These are phyloP conservation scores for Pilophorus perplexus DNA, from an alignment of 2,888 invertebrate species.

Conservation along the genomic window DNA sequence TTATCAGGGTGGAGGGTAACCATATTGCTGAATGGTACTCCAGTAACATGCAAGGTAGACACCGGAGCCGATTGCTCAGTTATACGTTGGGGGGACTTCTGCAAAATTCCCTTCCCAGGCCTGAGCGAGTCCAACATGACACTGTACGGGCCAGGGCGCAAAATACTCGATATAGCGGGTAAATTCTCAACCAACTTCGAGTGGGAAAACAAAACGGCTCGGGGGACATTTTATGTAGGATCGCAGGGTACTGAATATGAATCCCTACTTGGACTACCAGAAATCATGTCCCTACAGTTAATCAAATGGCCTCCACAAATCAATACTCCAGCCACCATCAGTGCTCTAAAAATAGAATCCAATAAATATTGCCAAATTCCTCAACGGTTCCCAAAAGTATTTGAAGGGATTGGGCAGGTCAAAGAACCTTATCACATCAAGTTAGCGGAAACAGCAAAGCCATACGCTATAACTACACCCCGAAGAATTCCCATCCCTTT, in stretches of 20 bases:
- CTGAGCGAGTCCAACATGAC: not conserved
- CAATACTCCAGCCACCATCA: not conserved
- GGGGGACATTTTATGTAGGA: not conserved
- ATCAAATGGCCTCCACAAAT: not conserved
- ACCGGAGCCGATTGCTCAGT: slow-evolving; percentile 24
- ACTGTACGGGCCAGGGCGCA: slow-evolving; percentile 14
- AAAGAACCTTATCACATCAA: slow-evolving; percentile 6
- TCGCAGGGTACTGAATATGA: not conserved
- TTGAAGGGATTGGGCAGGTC: slow-evolving; percentile 9
- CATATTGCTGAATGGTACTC: not conserved
- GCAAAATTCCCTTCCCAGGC: not conserved
- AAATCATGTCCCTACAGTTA: not conserved
- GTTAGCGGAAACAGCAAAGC: not conserved
- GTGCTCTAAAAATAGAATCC: not conserved
- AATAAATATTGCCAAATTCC: not conserved
- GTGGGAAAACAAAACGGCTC: not conserved
- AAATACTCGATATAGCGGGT: slow-evolving; percentile 2
- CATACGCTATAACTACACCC: slow-evolving; percentile 3
- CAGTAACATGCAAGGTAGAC: slow-evolving; percentile 13
- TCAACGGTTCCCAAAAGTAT: not conserved
- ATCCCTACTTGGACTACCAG: slow-evolving; percentile 15
- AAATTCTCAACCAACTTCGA: not conserved
- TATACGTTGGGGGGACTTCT: not conserved
- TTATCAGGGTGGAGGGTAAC: slow-evolving; percentile 1
- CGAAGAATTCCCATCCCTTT: slow-evolving; percentile 11